phyloP scores from a whole-genome alignment of 2,888 invertebrate species.

The Chrysolina oricalcia region DNA sequence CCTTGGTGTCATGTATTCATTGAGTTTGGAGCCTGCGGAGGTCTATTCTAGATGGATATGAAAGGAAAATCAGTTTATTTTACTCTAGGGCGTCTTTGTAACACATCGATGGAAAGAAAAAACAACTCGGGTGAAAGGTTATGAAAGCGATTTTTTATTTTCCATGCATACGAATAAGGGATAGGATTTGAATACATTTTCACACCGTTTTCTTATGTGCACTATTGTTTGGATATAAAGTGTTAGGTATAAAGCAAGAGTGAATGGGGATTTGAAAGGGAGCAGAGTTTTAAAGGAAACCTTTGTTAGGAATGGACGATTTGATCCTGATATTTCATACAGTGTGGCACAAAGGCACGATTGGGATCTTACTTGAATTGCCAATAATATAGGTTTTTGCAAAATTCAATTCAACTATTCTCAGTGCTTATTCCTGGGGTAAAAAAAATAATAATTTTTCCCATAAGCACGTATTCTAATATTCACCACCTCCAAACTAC shows the following conservation, averaged over 20 bases:
- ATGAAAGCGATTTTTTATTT: background rate
- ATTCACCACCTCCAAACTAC: too few relatives aligned
- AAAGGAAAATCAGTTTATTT: slow-evolving; percentile 34
- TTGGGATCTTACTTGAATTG: too few relatives aligned
- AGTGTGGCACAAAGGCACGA: too few relatives aligned
- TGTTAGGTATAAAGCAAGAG: too few relatives aligned
- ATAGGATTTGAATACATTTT: background rate
- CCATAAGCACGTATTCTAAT: too few relatives aligned
- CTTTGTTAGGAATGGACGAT: too few relatives aligned
- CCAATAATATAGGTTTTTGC: too few relatives aligned
- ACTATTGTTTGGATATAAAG: background rate
- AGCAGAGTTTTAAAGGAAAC: too few relatives aligned
- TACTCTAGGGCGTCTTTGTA: background rate
- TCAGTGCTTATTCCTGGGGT: too few relatives aligned
- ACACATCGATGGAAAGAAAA: background rate
- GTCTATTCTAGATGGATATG: background rate
- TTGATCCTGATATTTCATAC: too few relatives aligned
- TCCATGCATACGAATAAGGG: slow-evolving; percentile 1
- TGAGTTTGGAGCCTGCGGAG: background rate
- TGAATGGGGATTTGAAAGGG: background rate
- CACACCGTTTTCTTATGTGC: background rate
- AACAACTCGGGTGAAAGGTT: background rate
- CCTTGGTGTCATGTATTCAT: background rate
- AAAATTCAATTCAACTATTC: too few relatives aligned
- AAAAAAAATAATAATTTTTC: too few relatives aligned